phyloP scores from a whole-genome alignment of 2,888 invertebrate species.

The Diogma glabrata region DNA sequence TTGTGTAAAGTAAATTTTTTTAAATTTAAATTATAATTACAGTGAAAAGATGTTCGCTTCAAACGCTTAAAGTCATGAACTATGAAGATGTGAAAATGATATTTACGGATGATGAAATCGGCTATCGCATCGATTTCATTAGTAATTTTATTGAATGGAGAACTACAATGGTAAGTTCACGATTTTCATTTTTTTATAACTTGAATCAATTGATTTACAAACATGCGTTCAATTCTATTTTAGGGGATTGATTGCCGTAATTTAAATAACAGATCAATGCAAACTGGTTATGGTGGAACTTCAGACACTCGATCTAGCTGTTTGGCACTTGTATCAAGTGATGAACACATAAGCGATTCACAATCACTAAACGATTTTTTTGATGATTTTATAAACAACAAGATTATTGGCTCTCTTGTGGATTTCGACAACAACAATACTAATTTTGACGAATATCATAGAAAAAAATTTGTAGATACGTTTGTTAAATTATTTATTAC shows the following conservation, averaged over 20 bases:
- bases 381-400: neutral
- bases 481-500: neutral
- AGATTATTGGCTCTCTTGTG: neutral
- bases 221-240: too few species aligned
- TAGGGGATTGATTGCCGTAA: too few species aligned
- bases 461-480: neutral
- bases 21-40: too few species aligned
- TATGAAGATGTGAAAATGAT: neutral
- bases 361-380: neutral
- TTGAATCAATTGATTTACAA: too few species aligned
- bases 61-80: too few species aligned
- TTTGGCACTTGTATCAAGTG: neutral
- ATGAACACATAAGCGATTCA: neutral
- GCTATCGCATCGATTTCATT: neutral
- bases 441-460: neutral
- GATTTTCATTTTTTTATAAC: too few species aligned
- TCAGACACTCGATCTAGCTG: neutral
- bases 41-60: too few species aligned
- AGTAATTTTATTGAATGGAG: neutral
- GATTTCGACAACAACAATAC: neutral
- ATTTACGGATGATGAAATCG: neutral
- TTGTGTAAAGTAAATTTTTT: too few species aligned
- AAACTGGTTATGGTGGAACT: too few species aligned
- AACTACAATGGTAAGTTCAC: neutral
- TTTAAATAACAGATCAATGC: too few species aligned